A percentile compares a stretch with the other conserved stretches of the same genome.
Evolutionary conservation across 2,113 vertebrate species (phyloP).

Genomic region (Turnix velox): DNA sequence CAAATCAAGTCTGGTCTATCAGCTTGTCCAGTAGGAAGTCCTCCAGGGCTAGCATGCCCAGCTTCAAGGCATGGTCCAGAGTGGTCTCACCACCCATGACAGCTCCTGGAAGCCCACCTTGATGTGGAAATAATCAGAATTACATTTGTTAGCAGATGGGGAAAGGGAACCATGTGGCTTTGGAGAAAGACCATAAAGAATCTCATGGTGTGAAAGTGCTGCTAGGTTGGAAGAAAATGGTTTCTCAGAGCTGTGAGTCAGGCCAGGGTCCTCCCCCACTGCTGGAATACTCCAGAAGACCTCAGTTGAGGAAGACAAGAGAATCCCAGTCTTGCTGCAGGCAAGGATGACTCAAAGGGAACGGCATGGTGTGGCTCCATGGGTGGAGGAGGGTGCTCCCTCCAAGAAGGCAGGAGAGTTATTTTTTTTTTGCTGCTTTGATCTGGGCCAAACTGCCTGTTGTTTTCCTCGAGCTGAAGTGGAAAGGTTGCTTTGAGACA

Average conservation of each 20-base stretch:
- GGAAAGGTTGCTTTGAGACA: background rate
- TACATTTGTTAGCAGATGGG: background rate
- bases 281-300: background rate
- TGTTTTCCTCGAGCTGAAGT: background rate
- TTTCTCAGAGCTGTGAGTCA: background rate
- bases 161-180: background rate
- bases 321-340: background rate
- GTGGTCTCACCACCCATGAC: background rate
- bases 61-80: background rate
- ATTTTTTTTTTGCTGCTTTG: background rate
- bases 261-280: background rate
- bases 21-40: background rate
- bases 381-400: background rate
- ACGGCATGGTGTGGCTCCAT: background rate
- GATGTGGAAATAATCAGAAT: background rate
- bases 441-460: background rate
- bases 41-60: background rate
- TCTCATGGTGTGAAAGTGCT: background rate
- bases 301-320: background rate
- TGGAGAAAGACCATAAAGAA: background rate
- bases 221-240: background rate
- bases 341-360: constrained; percentile 1
- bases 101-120: background rate
- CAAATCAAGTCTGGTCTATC: background rate
- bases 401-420: background rate